phyloP scores from a whole-genome alignment of 2,888 invertebrate species.

The Corbicula japonica region DNA sequence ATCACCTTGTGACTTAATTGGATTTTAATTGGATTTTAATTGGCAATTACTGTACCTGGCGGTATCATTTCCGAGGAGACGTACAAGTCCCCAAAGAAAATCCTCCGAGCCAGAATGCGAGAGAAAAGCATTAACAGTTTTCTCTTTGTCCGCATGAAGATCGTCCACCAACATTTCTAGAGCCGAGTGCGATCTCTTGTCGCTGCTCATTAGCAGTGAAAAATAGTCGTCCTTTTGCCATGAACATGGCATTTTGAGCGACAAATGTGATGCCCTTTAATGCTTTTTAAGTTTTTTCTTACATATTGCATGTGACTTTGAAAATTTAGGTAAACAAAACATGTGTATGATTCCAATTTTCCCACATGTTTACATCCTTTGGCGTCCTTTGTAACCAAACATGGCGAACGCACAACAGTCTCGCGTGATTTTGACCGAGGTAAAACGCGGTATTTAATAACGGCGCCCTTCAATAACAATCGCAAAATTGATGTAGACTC shows the following conservation, averaged over 20 bases:
- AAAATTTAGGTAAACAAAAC: background rate
- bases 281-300: background rate
- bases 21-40: slow-evolving; percentile 7
- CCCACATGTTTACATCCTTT: slow-evolving; percentile 66
- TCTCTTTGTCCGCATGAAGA: slow-evolving; percentile 84
- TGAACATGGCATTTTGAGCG: slow-evolving; percentile 76
- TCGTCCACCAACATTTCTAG: slow-evolving; percentile 86
- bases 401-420: slow-evolving; percentile 59
- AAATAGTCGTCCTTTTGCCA: slow-evolving; percentile 84
- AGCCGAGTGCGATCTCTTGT: slow-evolving; percentile 80
- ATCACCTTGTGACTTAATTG: slow-evolving; percentile 12
- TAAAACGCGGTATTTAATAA: too few species aligned
- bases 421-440: too few species aligned
- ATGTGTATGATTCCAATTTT: background rate
- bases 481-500: too few species aligned
- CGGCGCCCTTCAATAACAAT: too few species aligned
- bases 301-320: background rate
- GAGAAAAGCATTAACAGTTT: slow-evolving; percentile 83
- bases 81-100: slow-evolving; percentile 84
- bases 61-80: slow-evolving; percentile 82
- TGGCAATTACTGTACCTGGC: slow-evolving; percentile 75
- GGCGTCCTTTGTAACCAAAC: slow-evolving; percentile 70
- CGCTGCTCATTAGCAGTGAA: slow-evolving; percentile 77
- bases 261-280: background rate
- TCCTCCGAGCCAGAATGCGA: slow-evolving; percentile 85